A percentile compares a stretch with the other conserved stretches of the same genome.
phyloP scores from a whole-genome alignment of 1,140 invertebrate genomes.

The Caenorhabditis tropicalis region DNA sequence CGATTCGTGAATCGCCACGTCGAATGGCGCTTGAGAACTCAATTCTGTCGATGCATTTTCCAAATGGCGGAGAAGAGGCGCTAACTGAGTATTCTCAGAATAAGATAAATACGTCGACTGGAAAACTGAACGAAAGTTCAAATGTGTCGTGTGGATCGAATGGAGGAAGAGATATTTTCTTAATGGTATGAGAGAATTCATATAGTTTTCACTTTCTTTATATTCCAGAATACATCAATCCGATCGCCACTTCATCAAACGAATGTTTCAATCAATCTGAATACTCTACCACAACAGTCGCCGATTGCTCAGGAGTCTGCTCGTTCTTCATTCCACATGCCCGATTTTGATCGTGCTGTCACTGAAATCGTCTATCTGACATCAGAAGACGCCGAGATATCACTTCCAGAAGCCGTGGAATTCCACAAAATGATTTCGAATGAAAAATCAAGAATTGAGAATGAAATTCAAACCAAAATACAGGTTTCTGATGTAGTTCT shows the following conservation, averaged over 20 bases:
- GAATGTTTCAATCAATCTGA: too few species aligned
- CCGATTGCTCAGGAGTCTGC: neutral
- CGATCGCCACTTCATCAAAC: neutral
- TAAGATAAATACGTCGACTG: neutral
- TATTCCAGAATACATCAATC: constrained; percentile 2
- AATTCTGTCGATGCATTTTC: neutral
- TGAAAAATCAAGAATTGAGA: neutral
- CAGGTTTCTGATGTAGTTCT: too few species aligned
- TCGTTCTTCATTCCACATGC: neutral
- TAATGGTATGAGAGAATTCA: neutral
- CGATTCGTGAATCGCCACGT: neutral
- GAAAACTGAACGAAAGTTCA: neutral
- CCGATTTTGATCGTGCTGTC: neutral
- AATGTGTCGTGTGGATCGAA: neutral
- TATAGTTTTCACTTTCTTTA: too few species aligned
- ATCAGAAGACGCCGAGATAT: neutral
- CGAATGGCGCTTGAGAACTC: neutral
- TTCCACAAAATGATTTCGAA: neutral
- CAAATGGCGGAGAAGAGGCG: neutral
- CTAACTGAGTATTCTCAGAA: neutral
- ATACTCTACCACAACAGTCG: neutral
- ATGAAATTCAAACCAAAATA: neutral
- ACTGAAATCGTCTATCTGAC: neutral
- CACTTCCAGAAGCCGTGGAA: constrained; percentile 1
- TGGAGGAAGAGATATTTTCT: neutral